Base-by-base conservation (phyloP, 2,797 vertebrate species). In the Garrulus glandarius region DNA sequence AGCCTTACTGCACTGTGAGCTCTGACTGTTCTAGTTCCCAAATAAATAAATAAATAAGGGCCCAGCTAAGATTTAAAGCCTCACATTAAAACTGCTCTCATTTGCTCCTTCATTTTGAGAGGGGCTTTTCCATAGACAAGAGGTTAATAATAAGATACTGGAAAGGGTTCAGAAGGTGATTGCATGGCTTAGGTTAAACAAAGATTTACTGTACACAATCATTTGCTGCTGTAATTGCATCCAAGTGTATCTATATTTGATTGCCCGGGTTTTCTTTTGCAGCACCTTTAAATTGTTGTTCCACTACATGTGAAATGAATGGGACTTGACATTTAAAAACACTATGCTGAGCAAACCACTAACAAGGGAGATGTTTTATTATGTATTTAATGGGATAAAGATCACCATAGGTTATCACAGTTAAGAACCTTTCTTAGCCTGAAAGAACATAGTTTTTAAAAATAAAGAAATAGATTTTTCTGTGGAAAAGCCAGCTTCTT, bases 121-220 rank as follows among this genome's bases (percentile, higher is more conserved):
- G 80, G 22, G n/a, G 19, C 29, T 92, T 92, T 92, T 68, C 87
- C 74, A 68, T 16, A 92, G 77, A 80, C 64, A 89, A 72, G 65
- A 96, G 59, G 93, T 96, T 95, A 96, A 96, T 94, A 87, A 85
- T 74, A 92, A 94, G 83, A 71, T 61, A 78, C 74, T 89, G 88
- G 84, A 89, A 88, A 76, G 50, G 30, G 39, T 64, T 65, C 49
- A 67, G 64, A 67, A 83, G 52, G 88, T 89, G 89, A 94, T 57
- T 94, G 87, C 71, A 69, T 75, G 76, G 74, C 77, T 92, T 61
- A 94, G 84, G 85, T 95, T 93, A 95, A 95, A 87, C 77, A n/a
- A 50, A 88, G 79, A 91, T 94, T 93, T 92, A 64, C 61, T 59
- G 71, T 92, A 91, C 87, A 92, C 90, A 91, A 57, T 90, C 53